A percentile compares a stretch with the other conserved stretches of the same genome.
These are phyloP conservation scores for Onychomys arenicola DNA, from an alignment of 2,797 vertebrate species.

Conservation along the genomic window DNA sequence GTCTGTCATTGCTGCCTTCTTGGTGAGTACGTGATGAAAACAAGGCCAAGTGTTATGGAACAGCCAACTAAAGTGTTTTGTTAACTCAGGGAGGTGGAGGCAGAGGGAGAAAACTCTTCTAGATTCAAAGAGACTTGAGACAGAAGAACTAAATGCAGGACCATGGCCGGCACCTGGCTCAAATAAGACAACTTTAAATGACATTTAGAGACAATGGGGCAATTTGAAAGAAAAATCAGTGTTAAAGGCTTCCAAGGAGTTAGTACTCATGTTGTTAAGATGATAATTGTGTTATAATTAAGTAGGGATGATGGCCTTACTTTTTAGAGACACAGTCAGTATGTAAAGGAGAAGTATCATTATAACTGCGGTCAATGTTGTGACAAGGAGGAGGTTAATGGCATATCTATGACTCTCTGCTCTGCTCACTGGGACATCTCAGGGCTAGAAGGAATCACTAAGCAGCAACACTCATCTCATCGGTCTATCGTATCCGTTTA, in stretches of 20 bases:
- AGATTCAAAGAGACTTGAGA: neutral
- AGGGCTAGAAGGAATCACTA: neutral
- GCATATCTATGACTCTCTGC: neutral
- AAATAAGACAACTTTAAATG: neutral
- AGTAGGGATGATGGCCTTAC: neutral
- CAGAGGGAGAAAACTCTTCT: neutral
- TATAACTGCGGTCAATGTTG: neutral
- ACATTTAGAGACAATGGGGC: neutral
- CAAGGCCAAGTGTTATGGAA: neutral
- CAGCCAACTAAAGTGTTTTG: neutral
- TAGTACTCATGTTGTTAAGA: neutral
- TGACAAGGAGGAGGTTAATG: neutral
- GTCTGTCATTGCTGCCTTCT: neutral
- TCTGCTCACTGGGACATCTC: neutral
- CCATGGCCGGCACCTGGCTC: neutral
- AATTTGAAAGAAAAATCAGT: neutral
- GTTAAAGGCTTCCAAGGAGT: neutral
- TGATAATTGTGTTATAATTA: neutral
- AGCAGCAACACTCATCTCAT: neutral
- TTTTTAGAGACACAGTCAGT: neutral
- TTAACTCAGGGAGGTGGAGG: neutral
- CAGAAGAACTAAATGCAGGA: neutral
- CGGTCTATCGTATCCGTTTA: neutral
- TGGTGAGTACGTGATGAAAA: neutral
- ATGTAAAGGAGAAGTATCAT: neutral